Evolutionary conservation across 2,888 invertebrate species (phyloP).

Genomic region (Tipula lateralis): DNA sequence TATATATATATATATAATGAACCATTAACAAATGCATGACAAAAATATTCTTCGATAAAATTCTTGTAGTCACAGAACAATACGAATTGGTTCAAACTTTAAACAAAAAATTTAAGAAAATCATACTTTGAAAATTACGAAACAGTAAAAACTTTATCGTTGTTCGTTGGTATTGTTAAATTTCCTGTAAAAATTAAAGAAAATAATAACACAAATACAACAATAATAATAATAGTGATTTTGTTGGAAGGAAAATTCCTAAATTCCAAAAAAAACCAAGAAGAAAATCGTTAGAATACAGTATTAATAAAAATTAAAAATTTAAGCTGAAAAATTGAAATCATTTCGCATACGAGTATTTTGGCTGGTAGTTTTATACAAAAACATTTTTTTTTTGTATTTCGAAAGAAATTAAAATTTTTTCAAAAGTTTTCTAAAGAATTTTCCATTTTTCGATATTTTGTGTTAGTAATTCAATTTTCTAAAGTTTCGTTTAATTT

Average conservation of each 20-base stretch:
- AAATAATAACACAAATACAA: background rate
- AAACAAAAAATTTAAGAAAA: background rate
- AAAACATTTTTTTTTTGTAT: too few species aligned
- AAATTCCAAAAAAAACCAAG: background rate
- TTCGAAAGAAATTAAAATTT: constrained; percentile 5
- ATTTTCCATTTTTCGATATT: background rate
- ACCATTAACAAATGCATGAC: too few species aligned
- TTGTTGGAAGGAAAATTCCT: background rate
- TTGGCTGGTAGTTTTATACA: background rate
- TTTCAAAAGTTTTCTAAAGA: background rate
- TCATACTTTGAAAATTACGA: background rate
- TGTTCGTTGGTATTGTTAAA: background rate
- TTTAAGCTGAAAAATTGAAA: background rate
- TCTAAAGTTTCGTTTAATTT: background rate
- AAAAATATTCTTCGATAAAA: background rate
- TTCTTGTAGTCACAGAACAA: background rate
- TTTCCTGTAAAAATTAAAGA: background rate
- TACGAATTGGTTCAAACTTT: background rate
- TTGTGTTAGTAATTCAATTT: background rate
- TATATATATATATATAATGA: too few species aligned
- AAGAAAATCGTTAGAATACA: background rate
- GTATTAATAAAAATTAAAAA: constrained; percentile 11
- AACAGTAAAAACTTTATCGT: background rate
- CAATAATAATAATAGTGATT: background rate
- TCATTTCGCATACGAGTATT: background rate